phyloP scores from a whole-genome alignment of 2,113 vertebrate genomes.

The Psilopsiagon aymara region DNA sequence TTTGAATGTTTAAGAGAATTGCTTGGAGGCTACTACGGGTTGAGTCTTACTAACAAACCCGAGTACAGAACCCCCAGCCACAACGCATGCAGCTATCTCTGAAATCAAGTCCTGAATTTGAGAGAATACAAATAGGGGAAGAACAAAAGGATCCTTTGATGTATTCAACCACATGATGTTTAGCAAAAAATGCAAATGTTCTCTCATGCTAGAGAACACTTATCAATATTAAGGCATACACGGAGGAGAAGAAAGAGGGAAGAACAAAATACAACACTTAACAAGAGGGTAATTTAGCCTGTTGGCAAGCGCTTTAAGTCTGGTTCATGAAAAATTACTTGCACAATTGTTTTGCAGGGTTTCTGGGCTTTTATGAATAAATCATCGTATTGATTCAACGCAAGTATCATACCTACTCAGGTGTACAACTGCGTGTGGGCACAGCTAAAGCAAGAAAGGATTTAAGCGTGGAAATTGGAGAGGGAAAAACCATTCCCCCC shows the following conservation, averaged over 20 bases:
- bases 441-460: background rate
- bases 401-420: constrained; percentile 42
- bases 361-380: constrained; percentile 62
- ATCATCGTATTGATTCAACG: constrained; percentile 56
- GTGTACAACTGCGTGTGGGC: constrained; percentile 35
- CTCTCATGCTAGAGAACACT: constrained; percentile 48
- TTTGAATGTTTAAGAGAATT: background rate
- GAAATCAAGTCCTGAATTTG: background rate
- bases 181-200: constrained; percentile 70
- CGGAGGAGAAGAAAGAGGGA: constrained; percentile 69
- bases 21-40: background rate
- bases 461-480: constrained; percentile 12
- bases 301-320: constrained; percentile 68
- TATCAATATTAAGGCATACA: constrained; percentile 77
- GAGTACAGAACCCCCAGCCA: background rate
- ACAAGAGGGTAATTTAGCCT: constrained; percentile 74
- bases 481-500: background rate
- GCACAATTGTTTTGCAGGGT: constrained; percentile 43
- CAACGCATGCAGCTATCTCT: background rate
- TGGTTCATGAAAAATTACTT: constrained; percentile 71
- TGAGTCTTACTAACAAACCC: background rate
- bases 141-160: constrained; percentile 71
- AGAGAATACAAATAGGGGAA: background rate
- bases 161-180: constrained; percentile 23
- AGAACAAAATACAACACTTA: constrained; percentile 70